Conservation (phyloP, 2,797 vertebrate genomes). For the Schizopygopsis pylzovi region DNA sequence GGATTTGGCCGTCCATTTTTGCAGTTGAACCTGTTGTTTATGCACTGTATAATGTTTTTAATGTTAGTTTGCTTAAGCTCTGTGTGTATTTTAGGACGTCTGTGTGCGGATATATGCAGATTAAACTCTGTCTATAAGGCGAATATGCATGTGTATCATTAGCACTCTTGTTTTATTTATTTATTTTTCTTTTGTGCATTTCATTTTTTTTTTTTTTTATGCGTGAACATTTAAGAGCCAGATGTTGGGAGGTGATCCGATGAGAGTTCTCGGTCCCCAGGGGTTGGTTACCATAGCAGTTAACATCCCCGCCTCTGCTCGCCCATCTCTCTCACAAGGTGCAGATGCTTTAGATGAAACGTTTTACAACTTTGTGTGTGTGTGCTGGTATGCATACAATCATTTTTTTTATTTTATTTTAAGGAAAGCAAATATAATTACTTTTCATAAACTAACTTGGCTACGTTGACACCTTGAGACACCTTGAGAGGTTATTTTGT, state of each 20-base stretch:
- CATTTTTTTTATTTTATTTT: background rate
- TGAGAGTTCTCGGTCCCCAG: slow-evolving; percentile 91
- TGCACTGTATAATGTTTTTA: slow-evolving; percentile 64
- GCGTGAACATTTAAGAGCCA: slow-evolving; percentile 92
- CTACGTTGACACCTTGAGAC: slow-evolving; percentile 18
- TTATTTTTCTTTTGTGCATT: slow-evolving; percentile 83
- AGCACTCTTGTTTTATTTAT: slow-evolving; percentile 72
- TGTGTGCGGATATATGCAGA: background rate
- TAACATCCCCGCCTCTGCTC: slow-evolving; percentile 87
- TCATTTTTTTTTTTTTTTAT: slow-evolving; percentile 74
- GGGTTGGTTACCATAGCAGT: slow-evolving; percentile 91
- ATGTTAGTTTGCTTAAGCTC: slow-evolving; percentile 17
- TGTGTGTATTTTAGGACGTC: slow-evolving; percentile 19
- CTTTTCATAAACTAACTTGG: slow-evolving; percentile 31
- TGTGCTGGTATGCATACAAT: slow-evolving; percentile 41
- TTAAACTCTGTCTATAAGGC: slow-evolving; percentile 73
- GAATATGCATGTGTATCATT: slow-evolving; percentile 88
- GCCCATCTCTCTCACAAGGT: slow-evolving; percentile 78
- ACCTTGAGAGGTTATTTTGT: slow-evolving; percentile 22
- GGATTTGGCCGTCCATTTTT: slow-evolving; percentile 75
- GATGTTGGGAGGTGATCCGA: slow-evolving; percentile 93
- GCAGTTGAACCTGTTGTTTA: slow-evolving; percentile 83
- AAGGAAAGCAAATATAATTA: slow-evolving; percentile 13
- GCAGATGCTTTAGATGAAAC: slow-evolving; percentile 75
- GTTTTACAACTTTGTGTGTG: slow-evolving; percentile 56